Conservation (phyloP, 2,888 invertebrate species). For the Apamea sordens region DNA sequence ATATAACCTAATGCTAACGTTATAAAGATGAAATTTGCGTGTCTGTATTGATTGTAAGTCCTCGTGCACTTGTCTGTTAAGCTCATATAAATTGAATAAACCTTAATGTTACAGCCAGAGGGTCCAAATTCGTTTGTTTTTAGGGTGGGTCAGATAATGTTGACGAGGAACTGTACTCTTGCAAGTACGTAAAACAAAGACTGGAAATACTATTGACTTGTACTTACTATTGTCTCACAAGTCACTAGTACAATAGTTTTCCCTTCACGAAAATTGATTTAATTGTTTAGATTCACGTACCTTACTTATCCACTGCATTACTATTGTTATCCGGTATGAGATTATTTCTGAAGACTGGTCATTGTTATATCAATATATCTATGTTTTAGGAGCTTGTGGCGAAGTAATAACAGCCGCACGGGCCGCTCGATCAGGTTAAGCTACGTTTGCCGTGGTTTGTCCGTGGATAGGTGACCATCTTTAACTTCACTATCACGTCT, state of each 20-base stretch:
- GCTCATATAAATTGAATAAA: no score
- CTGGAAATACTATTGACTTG: conserved; percentile 38
- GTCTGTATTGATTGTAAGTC: no score
- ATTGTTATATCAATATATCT: not conserved
- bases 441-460: no score
- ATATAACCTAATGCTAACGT: no score
- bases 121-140: no score
- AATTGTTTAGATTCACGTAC: conserved; percentile 32
- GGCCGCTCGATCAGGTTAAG: not conserved
- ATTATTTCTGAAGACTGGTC: conserved; percentile 8
- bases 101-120: no score
- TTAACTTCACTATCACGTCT: no score
- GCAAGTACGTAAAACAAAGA: conserved; percentile 30
- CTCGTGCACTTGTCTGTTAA: no score
- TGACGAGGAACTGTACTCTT: no score
- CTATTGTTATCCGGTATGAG: not conserved
- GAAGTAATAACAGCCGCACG: not conserved
- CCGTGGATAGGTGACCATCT: no score
- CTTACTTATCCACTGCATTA: not conserved
- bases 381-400: not conserved
- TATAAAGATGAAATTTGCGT: no score
- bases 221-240: conserved; percentile 39
- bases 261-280: conserved; percentile 34
- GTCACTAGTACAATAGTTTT: conserved; percentile 14
- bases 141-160: no score